A percentile compares a stretch with the other conserved stretches of the same genome.
Evolutionary conservation across 1,140 invertebrate species (phyloP).

Genomic region (Drosophila ironensis): DNA sequence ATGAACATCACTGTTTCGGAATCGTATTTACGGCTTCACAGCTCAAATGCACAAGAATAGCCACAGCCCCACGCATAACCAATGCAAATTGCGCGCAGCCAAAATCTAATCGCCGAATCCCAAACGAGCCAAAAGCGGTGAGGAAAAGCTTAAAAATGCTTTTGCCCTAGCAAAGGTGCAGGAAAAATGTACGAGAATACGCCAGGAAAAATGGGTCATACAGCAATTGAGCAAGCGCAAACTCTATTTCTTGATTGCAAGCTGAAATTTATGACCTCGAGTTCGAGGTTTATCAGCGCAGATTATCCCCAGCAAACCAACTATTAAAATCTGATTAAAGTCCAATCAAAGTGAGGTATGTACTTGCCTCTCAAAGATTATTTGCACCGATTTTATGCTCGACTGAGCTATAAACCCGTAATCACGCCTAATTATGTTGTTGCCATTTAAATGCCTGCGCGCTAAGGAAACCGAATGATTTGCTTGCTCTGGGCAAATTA

Average conservation of each 20-base stretch:
- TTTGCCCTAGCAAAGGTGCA: not conserved
- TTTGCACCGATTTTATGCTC: not conserved
- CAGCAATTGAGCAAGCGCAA: not conserved
- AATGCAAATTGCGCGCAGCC: slow-evolving; percentile 59
- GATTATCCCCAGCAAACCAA: not conserved
- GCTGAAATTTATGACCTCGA: slow-evolving; percentile 2
- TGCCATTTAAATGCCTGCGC: not conserved
- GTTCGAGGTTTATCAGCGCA: not conserved
- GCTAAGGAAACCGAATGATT: not conserved
- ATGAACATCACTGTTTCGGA: slow-evolving; percentile 49
- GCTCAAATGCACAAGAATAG: slow-evolving; percentile 5
- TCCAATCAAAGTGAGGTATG: slow-evolving; percentile 2
- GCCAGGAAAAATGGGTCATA: not conserved
- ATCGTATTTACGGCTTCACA: slow-evolving; percentile 16
- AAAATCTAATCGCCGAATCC: slow-evolving; percentile 42
- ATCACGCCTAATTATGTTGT: slow-evolving; percentile 12
- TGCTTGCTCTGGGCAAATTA: slow-evolving; percentile 17
- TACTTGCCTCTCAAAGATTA: slow-evolving; percentile 8
- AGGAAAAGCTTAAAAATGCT: not conserved
- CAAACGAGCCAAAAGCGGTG: slow-evolving; percentile 5
- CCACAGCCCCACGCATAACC: slow-evolving; percentile 23
- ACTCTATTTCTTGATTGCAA: slow-evolving; percentile 1
- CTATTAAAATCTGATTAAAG: slow-evolving; percentile 18
- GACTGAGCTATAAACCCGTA: not conserved
- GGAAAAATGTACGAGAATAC: too few relatives aligned